Evolutionary conservation across 2,113 vertebrate species (phyloP).

Genomic region (Rissa tridactyla): DNA sequence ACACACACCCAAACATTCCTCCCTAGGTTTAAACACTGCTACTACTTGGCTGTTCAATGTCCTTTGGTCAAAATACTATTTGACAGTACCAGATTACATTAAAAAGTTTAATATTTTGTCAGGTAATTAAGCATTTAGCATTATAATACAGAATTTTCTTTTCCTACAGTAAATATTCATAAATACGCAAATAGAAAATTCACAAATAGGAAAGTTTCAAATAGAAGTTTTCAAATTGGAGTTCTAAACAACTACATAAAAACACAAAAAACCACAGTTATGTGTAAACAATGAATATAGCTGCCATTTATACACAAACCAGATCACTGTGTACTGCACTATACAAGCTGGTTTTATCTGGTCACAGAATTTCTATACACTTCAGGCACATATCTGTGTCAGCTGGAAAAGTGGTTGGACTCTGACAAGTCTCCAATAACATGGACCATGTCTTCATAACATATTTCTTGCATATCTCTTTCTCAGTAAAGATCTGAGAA

Average conservation of each 20-base stretch:
- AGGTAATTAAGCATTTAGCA: background rate
- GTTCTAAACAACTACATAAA: background rate
- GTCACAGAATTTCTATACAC: background rate
- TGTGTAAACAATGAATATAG: background rate
- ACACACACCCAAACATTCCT: background rate
- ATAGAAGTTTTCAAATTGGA: background rate
- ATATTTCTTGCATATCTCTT: background rate
- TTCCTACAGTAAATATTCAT: background rate
- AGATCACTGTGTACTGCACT: background rate
- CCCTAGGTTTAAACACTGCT: background rate
- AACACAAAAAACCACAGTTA: background rate
- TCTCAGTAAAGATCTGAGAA: background rate
- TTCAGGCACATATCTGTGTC: background rate
- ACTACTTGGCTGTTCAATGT: background rate
- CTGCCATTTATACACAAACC: background rate
- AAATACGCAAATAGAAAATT: background rate
- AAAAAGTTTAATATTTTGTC: background rate
- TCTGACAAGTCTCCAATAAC: background rate
- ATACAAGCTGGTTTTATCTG: background rate
- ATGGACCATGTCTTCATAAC: background rate
- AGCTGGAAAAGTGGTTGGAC: background rate
- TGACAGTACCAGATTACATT: background rate
- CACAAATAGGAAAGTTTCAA: background rate
- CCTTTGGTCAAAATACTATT: background rate
- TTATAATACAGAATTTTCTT: background rate